Evolutionary conservation across 2,797 vertebrate species (phyloP).

Genomic region (Molothrus ater): DNA sequence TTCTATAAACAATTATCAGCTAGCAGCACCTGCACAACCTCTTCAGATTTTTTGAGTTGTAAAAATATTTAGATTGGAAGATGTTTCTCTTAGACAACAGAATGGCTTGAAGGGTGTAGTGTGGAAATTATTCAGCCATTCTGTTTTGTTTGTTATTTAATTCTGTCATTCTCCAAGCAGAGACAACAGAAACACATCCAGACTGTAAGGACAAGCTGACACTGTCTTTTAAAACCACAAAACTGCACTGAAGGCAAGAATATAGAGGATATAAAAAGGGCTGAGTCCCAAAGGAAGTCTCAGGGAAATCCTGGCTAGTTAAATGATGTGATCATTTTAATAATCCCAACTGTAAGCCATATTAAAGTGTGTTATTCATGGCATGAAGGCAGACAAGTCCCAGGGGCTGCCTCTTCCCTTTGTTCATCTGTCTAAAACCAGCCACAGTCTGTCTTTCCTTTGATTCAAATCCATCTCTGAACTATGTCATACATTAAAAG

Average conservation of each 20-base stretch:
- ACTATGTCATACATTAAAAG: neutral
- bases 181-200: neutral
- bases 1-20: neutral
- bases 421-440: neutral
- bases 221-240: neutral
- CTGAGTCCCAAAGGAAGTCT: neutral
- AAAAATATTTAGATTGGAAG: neutral
- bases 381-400: neutral
- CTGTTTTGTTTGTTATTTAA: neutral
- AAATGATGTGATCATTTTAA: neutral
- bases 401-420: neutral
- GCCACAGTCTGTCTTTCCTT: neutral
- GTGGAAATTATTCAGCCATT: neutral
- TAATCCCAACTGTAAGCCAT: neutral
- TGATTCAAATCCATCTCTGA: conserved; percentile 1
- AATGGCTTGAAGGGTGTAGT: neutral
- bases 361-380: neutral
- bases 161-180: neutral
- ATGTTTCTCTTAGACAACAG: neutral
- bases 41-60: neutral
- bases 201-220: neutral
- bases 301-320: neutral
- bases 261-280: neutral
- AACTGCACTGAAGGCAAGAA: neutral
- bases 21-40: neutral